These are phyloP conservation scores for Corella eumyota DNA, from an alignment of 23 tunicate species.

Conservation along the genomic window DNA sequence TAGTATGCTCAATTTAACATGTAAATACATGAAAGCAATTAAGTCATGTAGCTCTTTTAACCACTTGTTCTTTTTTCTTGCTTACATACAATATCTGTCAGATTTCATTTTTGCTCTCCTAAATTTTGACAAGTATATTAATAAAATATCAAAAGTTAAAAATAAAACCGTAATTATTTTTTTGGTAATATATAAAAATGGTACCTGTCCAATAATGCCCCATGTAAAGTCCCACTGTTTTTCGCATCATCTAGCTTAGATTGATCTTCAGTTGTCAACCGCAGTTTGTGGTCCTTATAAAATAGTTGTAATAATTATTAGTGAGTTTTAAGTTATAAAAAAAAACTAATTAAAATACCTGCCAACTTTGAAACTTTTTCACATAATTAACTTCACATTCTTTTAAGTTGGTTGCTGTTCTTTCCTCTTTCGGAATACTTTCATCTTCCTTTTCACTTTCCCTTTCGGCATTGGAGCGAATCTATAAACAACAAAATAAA, in stretches of 20 bases:
- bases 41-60: no score
- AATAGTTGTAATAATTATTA: neutral
- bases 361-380: constrained; percentile 87
- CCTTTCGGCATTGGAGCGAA: constrained; percentile 40
- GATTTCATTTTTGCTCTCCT: constrained; percentile 91
- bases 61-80: no score
- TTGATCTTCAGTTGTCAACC: constrained; percentile 44
- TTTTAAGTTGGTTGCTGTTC: constrained; percentile 27
- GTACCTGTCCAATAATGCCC: constrained; percentile 66
- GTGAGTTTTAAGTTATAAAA: no score
- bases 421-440: constrained; percentile 64
- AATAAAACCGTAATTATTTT: neutral
- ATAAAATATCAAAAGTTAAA: no score
- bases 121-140: neutral
- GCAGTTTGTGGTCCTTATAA: constrained; percentile 48
- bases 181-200: neutral
- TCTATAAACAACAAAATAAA: constrained; percentile 11
- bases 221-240: constrained; percentile 57
- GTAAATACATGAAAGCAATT: no score
- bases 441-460: constrained; percentile 18
- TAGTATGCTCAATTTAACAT: no score
- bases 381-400: constrained; percentile 89
- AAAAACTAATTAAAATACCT: no score
- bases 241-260: constrained; percentile 41
- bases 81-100: constrained; percentile 79